Evolutionary conservation across 2,797 vertebrate genomes (phyloP).

Genomic region (Hybognathus amarus): DNA sequence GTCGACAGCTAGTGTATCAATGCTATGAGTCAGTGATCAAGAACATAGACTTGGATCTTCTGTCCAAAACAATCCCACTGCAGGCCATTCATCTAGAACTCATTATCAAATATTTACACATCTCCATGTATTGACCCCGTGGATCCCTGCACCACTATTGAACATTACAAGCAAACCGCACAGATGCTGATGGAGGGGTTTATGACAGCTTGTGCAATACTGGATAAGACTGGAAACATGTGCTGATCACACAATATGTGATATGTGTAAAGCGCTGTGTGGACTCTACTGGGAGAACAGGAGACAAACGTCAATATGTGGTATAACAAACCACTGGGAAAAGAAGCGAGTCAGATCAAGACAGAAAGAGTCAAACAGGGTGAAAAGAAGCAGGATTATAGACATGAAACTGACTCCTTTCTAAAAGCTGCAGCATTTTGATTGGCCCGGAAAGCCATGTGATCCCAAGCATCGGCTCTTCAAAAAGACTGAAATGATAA

Average conservation of each 20-base stretch:
- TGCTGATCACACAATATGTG: constrained; percentile 1
- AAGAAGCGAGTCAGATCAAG: neutral
- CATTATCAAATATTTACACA: constrained; percentile 51
- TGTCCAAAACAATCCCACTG: constrained; percentile 27
- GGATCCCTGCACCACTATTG: neutral
- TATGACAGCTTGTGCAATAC: neutral
- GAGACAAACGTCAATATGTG: neutral
- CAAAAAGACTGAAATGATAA: neutral
- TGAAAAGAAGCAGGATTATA: neutral
- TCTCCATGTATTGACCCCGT: neutral
- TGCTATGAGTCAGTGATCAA: constrained; percentile 43
- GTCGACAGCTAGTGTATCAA: constrained; percentile 23
- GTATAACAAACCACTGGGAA: neutral
- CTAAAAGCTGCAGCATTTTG: neutral
- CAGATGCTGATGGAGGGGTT: neutral
- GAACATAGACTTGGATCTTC: constrained; percentile 11
- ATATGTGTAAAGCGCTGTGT: neutral
- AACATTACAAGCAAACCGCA: neutral
- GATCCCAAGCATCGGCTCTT: neutral
- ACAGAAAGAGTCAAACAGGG: neutral
- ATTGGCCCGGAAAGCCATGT: neutral
- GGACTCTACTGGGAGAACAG: neutral
- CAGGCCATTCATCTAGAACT: constrained; percentile 13
- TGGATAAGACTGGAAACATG: neutral
- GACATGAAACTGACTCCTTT: neutral